Conservation (phyloP, 2,113 vertebrate species). For the Dinomys branickii region DNA sequence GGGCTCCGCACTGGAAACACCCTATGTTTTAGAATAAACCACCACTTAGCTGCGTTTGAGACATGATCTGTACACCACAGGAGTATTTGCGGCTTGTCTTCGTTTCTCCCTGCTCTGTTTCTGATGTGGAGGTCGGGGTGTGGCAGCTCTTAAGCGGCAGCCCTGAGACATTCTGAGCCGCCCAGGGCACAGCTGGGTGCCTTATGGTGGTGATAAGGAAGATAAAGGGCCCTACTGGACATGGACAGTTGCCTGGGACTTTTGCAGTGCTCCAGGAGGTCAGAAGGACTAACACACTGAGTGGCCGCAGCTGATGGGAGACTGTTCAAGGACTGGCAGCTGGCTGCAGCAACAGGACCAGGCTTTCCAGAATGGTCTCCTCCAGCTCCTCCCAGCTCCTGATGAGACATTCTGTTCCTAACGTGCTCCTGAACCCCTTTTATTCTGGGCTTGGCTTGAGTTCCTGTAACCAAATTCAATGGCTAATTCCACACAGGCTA, state of each 20-base stretch:
- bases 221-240: rapidly evolving
- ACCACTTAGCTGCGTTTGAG: background rate
- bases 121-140: background rate
- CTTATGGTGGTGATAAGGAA: background rate
- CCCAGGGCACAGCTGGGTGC: background rate
- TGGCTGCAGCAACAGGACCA: background rate
- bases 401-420: background rate
- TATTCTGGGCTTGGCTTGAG: background rate
- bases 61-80: background rate
- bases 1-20: background rate
- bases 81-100: background rate
- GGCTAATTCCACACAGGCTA: background rate
- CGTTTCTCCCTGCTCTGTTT: background rate
- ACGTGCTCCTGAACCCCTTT: background rate
- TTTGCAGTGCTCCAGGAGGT: background rate
- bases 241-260: background rate
- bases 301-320: background rate
- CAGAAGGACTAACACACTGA: background rate
- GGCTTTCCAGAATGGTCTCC: background rate
- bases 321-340: background rate
- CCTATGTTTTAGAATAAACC: slow-evolving; percentile 9
- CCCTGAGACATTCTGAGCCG: background rate
- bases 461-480: background rate
- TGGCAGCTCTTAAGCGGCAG: background rate
- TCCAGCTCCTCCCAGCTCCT: background rate